A percentile compares a stretch with the other conserved stretches of the same genome.
Evolutionary conservation across 2,113 vertebrate genomes (phyloP).

Genomic region (Pteronura brasiliensis): DNA sequence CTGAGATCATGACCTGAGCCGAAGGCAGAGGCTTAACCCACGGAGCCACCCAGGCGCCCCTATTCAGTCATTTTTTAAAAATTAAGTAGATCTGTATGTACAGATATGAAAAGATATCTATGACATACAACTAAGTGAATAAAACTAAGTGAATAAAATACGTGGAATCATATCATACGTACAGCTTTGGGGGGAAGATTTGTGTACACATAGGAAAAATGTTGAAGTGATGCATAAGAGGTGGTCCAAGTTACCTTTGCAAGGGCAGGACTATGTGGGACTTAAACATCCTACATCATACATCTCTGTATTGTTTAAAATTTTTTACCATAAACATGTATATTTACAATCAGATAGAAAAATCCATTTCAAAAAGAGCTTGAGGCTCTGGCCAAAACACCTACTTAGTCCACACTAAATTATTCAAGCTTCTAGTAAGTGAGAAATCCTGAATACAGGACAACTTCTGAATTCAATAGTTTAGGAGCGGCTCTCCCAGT

Average conservation of each 20-base stretch:
- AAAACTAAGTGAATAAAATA: conserved; percentile 14
- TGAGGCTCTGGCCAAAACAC: background rate
- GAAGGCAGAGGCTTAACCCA: too few species aligned
- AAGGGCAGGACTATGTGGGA: background rate
- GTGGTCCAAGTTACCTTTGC: background rate
- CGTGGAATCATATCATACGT: background rate
- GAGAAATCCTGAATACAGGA: background rate
- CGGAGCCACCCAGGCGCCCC: too few species aligned
- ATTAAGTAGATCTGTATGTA: background rate
- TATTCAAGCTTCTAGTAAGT: background rate
- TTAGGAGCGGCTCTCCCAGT: background rate
- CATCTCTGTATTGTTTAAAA: background rate
- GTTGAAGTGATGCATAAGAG: background rate
- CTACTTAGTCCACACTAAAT: background rate
- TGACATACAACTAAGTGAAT: background rate
- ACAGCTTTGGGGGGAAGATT: background rate
- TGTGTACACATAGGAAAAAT: background rate
- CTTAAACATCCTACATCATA: conserved; percentile 3
- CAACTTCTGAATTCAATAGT: background rate
- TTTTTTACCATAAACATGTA: conserved; percentile 17
- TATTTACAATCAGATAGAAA: conserved; percentile 18
- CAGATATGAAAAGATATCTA: background rate
- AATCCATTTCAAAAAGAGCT: background rate
- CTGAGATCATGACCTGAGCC: too few species aligned
- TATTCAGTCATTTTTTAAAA: background rate